Evolutionary conservation across 2,113 vertebrate genomes (phyloP), one percentile per base, ranked within the genome.

Genomic region (Circaetus gallicus): DNA sequence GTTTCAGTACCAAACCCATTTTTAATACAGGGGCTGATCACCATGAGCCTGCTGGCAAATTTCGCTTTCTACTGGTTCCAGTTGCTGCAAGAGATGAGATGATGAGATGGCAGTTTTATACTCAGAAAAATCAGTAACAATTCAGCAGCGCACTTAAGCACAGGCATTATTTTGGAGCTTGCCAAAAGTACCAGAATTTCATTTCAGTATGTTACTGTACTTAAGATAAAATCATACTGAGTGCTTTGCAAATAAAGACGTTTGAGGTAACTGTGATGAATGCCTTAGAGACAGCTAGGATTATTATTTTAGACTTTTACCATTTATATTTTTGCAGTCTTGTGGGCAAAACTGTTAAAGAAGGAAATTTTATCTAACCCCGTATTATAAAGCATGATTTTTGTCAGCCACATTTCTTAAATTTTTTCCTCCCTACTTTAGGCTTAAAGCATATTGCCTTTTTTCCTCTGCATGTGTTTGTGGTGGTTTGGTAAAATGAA

Each of bases 261-360:
- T 12, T 59, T 43, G 83, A 79, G 56, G 82, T 69, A 76, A 95
- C 56, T 78, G 56, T 61, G 90, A 77, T 63, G 59, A 95, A 77
- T 31, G 59, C 88, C 56, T 86, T 43, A 55, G 13, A 74, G 83
- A 82, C 45, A 79, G 6, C 50, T 56, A 82, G 50, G 32, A 77
- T 72, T 52, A 55, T 36, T 50, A 43, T 12, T n/a, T 91, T 26
- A 85, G 62, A 73, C 59, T 49, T 69, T 43, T 71, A 56, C n/a
- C 59, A 43, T 61, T 91, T 90, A 36, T 71, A 84, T 58, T 89
- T 95, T 91, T 87, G 82, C 77, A 94, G 92, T 91, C 91, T 63
- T 56, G 6, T 36, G 43, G 67, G 38, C 65, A 18, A 53, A 94
- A 63, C 1, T 82, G 28, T 62, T 65, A 49, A 89, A 89, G 52